Evolutionary conservation across 2,888 invertebrate species (phyloP).

Genomic region (Drosophila robusta): DNA sequence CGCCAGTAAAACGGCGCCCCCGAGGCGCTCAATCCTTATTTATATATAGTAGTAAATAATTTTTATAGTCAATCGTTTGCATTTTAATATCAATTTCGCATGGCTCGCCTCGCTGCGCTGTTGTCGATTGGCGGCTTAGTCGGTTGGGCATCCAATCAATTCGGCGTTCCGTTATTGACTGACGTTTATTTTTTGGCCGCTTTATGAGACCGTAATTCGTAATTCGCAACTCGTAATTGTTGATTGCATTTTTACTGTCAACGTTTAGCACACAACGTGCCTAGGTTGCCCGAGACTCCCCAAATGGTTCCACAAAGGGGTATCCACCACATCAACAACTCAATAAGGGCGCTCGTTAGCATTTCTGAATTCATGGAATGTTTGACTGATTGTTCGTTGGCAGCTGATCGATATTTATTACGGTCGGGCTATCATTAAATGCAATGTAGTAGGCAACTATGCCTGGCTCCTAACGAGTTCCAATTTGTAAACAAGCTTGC

Average conservation of each 20-base stretch:
- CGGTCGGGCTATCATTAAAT: constrained; percentile 26
- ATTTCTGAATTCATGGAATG: constrained; percentile 30
- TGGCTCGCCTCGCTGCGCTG: constrained; percentile 9
- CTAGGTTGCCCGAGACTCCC: constrained; percentile 22
- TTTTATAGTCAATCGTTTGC: constrained; percentile 75
- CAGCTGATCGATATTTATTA: constrained; percentile 65
- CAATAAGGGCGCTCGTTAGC: constrained; percentile 72
- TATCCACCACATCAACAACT: constrained; percentile 57
- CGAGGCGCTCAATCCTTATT: constrained; percentile 40
- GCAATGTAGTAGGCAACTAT: too few relatives aligned
- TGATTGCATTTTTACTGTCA: constrained; percentile 73
- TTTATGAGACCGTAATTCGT: constrained; percentile 77
- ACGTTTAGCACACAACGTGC: constrained; percentile 46
- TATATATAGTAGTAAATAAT: constrained; percentile 63
- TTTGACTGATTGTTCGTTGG: constrained; percentile 41
- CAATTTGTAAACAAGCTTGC: not conserved
- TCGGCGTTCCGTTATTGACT: constrained; percentile 53
- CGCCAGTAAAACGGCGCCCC: constrained; percentile 29
- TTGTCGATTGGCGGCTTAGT: constrained; percentile 4
- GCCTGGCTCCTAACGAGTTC: too few relatives aligned
- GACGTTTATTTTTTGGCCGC: constrained; percentile 78
- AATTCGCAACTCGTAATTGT: constrained; percentile 71
- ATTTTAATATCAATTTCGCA: constrained; percentile 76
- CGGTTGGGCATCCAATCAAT: constrained; percentile 55
- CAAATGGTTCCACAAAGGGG: constrained; percentile 11